Base-by-base conservation (phyloP, 2,797 vertebrate genomes). In the Xenops minutus region DNA sequence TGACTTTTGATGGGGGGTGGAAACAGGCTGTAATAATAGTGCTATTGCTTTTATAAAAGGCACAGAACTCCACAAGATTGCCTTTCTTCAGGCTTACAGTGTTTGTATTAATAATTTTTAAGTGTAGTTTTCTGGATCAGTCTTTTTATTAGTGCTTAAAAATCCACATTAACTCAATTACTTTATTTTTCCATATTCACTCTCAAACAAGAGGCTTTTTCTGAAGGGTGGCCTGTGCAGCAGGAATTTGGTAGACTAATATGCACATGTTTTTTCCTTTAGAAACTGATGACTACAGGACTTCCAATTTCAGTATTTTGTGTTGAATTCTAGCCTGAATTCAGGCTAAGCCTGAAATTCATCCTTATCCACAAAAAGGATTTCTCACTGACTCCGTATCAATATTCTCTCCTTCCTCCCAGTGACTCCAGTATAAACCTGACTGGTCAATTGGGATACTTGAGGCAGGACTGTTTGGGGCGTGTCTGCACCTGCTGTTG, bases 41-140 rank as follows among this genome's bases (percentile, higher is more conserved):
- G 59, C 63, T 80, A 0, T 67, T 83, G 79, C 92, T 93, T 86
- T 64, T 64, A 17, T 36, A 46, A 90, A 90, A 87, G 89, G 67
- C 41, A 29, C 37, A 55, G 63, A 77, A 85, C 80, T 86, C 80
- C 34, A 13, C 49, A 26, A 26, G 37, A 26, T 64, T 64, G 41
- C 83, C 20, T 95, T 90, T 90, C 27, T 76, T 86, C 49, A 67
- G 46, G 14, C 34, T 85, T 72, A 16, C 1, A 2, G 12, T 79
- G 77, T 95, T 94, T 85, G 37, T 73, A 39, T 89, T 71, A 66
- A 48, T 79, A 76, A 79, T 90, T 83, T 89, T 73, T 63, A 88
- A 96, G 80, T 85, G 37, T 88, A 29, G 44, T 59, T 92, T 91
- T 93, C 88, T 76, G 39, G 27, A 75, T 85, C 74, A 58, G 52